A percentile compares a stretch with the other conserved stretches of the same genome.
phyloP scores from a whole-genome alignment of 2,113 vertebrate genomes.

The Xiphorhynchus elegans region DNA sequence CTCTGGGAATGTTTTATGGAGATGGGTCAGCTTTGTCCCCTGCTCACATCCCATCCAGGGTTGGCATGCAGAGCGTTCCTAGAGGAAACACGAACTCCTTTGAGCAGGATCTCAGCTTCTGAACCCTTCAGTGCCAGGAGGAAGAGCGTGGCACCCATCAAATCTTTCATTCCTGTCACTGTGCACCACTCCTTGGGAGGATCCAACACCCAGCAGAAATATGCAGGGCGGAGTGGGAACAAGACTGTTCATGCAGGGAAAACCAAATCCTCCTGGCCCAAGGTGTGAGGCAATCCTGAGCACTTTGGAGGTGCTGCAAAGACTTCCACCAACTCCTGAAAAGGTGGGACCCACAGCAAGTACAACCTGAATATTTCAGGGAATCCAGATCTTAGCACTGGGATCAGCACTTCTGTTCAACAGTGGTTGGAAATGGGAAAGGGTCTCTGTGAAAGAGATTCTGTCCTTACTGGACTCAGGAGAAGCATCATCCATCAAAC shows the following conservation, averaged over 20 bases:
- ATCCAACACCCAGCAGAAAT: conserved; percentile 28
- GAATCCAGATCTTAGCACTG: background rate
- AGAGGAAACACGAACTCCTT: background rate
- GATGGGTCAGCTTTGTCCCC: background rate
- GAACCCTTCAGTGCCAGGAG: background rate
- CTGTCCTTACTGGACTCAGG: background rate
- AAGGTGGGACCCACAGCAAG: background rate
- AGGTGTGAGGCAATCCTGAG: background rate
- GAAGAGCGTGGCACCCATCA: background rate
- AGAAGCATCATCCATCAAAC: background rate
- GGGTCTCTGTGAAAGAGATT: background rate
- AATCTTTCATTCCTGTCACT: background rate
- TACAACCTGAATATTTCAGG: background rate
- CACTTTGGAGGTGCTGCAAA: background rate
- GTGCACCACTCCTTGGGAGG: background rate
- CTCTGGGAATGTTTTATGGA: background rate
- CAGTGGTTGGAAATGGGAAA: background rate
- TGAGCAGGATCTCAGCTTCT: background rate
- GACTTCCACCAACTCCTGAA: background rate
- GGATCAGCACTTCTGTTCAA: background rate
- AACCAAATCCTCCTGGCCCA: background rate
- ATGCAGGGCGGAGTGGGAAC: background rate
- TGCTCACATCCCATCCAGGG: background rate
- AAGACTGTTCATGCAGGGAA: background rate
- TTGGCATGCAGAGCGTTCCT: background rate